Evolutionary conservation across 2,113 vertebrate genomes (phyloP).

Genomic region (Rhinolophus sinicus): DNA sequence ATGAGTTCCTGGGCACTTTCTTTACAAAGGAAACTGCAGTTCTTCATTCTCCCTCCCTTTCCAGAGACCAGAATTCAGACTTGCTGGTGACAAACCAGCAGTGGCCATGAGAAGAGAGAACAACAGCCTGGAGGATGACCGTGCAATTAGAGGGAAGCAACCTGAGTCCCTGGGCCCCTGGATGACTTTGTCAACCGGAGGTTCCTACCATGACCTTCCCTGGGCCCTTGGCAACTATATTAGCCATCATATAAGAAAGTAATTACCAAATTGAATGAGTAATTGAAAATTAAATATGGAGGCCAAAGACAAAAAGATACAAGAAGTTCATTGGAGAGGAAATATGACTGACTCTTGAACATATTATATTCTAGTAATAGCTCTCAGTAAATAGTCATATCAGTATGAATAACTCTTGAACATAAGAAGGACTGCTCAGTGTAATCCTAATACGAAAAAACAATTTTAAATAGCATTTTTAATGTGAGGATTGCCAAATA

Average conservation of each 20-base stretch:
- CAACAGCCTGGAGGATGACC: not conserved
- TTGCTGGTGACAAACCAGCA: not conserved
- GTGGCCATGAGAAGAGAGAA: not conserved
- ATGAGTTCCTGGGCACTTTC: not conserved
- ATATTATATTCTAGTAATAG: no score
- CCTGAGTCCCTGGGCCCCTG: not conserved
- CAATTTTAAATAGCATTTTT: constrained; percentile 10
- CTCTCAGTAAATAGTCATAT: no score
- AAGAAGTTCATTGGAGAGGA: not conserved
- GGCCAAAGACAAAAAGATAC: not conserved
- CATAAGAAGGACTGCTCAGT: not conserved
- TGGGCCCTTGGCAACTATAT: fast-evolving
- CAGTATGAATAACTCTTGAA: not conserved
- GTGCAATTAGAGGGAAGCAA: not conserved
- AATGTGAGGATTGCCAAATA: not conserved
- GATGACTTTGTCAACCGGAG: not conserved
- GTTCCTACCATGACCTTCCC: no score
- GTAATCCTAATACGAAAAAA: not conserved
- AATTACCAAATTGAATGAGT: not conserved
- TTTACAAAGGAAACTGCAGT: not conserved
- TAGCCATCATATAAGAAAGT: not conserved
- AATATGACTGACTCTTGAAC: not conserved
- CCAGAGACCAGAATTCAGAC: not conserved
- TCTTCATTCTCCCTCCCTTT: not conserved
- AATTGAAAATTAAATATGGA: not conserved